Percentiles rank a stretch among this genome's conserved stretches.
Conservation (phyloP, 2,797 vertebrate genomes). For the Poecile montanus region DNA sequence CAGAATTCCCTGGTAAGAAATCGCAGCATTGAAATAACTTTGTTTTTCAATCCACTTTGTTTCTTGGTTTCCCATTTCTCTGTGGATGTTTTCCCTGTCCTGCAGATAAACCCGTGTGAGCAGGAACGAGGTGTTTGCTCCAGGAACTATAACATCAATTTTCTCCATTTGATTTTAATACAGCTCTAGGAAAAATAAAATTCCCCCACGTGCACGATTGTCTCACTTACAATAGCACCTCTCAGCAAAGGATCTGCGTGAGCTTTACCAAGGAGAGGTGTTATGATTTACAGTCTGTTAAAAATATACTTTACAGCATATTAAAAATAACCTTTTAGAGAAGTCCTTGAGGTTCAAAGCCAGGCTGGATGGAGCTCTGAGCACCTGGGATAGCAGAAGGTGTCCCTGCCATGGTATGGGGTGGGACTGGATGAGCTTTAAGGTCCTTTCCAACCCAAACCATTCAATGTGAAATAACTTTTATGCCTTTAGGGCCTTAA, state of each 20-base stretch:
- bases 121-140: neutral
- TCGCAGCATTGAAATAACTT: neutral
- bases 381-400: neutral
- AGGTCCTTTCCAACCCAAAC: neutral
- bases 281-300: neutral
- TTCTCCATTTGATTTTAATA: constrained; percentile 19
- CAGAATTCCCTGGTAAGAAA: constrained; percentile 13
- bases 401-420: neutral
- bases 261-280: neutral
- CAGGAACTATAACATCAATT: neutral
- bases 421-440: neutral
- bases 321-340: constrained; percentile 14
- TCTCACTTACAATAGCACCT: constrained; percentile 11
- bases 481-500: neutral
- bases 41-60: neutral
- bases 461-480: neutral
- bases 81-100: neutral
- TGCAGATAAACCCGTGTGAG: neutral
- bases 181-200: neutral
- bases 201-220: neutral
- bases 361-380: neutral
- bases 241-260: neutral
- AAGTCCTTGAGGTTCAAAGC: neutral
- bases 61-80: neutral
- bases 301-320: neutral